Conservation (phyloP, 2,888 invertebrate species). For the Agelastica alni region DNA sequence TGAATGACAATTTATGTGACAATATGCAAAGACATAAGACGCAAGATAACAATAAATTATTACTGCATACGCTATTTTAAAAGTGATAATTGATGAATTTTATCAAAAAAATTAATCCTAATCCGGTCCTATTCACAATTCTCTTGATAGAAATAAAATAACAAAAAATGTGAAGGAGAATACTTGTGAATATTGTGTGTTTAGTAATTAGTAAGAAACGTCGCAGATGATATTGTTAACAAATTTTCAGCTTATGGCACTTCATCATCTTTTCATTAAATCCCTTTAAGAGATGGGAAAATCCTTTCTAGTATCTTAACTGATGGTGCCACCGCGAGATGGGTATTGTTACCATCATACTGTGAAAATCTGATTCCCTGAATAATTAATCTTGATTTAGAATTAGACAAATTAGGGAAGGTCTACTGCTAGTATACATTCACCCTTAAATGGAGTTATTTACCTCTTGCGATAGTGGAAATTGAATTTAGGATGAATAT, state of each 20-base stretch:
- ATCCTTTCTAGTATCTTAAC: constrained; percentile 2
- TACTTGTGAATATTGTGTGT: background rate
- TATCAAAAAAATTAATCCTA: background rate
- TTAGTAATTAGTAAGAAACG: background rate
- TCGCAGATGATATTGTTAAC: constrained; percentile 7
- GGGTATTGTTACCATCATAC: constrained; percentile 1
- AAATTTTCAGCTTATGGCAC: constrained; percentile 20
- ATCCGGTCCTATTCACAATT: background rate
- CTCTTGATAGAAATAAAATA: background rate
- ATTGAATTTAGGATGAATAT: constrained; percentile 3
- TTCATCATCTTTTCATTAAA: constrained; percentile 20
- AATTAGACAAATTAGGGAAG: constrained; percentile 7
- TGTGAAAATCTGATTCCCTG: constrained; percentile 3
- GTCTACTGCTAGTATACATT: background rate
- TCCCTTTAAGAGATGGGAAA: constrained; percentile 9
- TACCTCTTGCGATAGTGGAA: background rate
- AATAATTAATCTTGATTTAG: constrained; percentile 8
- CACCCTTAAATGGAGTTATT: constrained; percentile 1
- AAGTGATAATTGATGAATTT: too few relatives aligned
- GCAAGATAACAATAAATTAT: too few relatives aligned
- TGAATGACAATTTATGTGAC: too few relatives aligned
- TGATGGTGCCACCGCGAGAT: background rate
- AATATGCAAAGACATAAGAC: too few relatives aligned
- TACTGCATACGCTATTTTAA: too few relatives aligned
- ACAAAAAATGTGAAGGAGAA: background rate